A percentile compares a stretch with the other conserved stretches of the same genome.
These are phyloP conservation scores for Myrmecophaga tridactyla DNA, from an alignment of 2,113 vertebrate genomes.

Conservation along the genomic window DNA sequence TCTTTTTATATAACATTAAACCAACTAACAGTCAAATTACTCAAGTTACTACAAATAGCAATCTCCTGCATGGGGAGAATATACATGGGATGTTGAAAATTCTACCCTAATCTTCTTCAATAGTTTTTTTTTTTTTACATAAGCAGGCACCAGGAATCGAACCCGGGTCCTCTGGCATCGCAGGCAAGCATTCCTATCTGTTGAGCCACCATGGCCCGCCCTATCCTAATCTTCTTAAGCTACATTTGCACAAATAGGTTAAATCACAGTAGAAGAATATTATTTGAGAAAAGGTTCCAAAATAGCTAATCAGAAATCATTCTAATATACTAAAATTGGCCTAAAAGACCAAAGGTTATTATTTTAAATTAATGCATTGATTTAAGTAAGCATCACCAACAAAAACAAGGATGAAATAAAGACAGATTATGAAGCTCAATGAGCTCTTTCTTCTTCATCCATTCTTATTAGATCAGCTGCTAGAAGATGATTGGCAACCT, in stretches of 20 bases:
- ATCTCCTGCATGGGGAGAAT: background rate
- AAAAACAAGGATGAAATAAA: background rate
- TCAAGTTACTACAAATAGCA: background rate
- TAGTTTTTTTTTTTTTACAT: too few relatives aligned
- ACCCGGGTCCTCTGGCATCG: too few relatives aligned
- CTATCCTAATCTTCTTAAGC: background rate
- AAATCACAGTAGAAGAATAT: background rate
- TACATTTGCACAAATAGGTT: background rate
- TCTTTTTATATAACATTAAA: slow-evolving; percentile 6
- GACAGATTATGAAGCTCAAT: background rate
- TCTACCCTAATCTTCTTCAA: background rate
- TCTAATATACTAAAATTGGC: background rate
- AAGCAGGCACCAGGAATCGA: too few relatives aligned
- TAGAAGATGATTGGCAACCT: background rate
- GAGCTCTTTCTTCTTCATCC: background rate
- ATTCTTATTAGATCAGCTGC: background rate
- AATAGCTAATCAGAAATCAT: background rate
- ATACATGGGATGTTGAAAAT: background rate
- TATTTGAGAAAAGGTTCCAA: slow-evolving; percentile 1
- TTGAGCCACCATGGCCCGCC: too few relatives aligned
- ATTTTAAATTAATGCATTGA: background rate
- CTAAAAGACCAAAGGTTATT: background rate
- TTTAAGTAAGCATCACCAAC: background rate
- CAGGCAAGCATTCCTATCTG: too few relatives aligned
- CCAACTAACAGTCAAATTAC: background rate